These are phyloP conservation scores for human (Homo sapiens) DNA, from an alignment of 2,113 vertebrate genomes.

Conservation along the genomic window DNA sequence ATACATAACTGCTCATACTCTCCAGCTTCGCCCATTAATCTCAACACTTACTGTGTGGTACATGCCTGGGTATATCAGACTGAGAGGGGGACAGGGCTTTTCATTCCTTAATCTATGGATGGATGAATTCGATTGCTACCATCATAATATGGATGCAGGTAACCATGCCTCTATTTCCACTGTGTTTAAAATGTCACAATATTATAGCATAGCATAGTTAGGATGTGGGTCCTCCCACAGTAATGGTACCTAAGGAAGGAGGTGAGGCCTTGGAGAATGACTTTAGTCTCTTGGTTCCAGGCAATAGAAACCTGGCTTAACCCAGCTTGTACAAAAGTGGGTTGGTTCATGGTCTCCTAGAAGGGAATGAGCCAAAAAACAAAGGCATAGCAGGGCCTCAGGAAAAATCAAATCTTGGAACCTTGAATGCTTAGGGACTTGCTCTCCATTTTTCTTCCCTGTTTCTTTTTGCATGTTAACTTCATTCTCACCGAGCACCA, in stretches of 20 bases:
- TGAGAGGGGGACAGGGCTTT: neutral
- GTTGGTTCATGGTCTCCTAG: neutral
- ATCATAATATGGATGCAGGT: neutral
- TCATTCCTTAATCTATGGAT: neutral
- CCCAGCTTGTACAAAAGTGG: neutral
- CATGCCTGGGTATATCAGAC: neutral
- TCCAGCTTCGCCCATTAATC: rapidly evolving
- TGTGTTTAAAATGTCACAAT: neutral
- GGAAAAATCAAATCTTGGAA: neutral
- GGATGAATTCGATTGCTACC: neutral
- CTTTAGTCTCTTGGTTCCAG: neutral
- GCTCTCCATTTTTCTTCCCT: too few species aligned
- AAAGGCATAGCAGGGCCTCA: neutral
- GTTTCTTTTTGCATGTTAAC: neutral
- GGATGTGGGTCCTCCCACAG: too few species aligned
- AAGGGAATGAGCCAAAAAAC: neutral
- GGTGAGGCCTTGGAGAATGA: neutral
- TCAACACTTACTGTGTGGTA: neutral
- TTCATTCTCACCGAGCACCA: neutral
- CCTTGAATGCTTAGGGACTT: neutral
- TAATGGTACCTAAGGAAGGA: neutral
- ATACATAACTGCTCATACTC: rapidly evolving
- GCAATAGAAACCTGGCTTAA: neutral
- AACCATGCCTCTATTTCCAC: neutral
- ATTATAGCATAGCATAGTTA: too few species aligned